Conservation (phyloP, 2,888 invertebrate genomes). For the Rutpela maculata region DNA sequence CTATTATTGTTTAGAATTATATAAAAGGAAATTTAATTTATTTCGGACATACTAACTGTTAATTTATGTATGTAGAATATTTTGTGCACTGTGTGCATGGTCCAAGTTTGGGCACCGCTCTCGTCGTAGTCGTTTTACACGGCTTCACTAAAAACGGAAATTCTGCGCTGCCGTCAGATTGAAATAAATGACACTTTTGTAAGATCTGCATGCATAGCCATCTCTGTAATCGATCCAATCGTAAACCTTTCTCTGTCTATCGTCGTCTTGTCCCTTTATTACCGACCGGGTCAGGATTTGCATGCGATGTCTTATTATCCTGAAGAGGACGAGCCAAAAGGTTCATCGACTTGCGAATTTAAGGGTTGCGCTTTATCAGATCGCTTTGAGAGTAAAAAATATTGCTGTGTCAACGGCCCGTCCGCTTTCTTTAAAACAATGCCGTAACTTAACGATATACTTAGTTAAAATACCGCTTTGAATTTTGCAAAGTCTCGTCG, state of each 20-base stretch:
- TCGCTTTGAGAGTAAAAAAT: conserved; percentile 64
- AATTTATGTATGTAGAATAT: conserved; percentile 27
- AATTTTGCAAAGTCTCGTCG: conserved; percentile 46
- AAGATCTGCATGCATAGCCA: conserved; percentile 67
- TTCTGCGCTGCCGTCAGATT: conserved; percentile 60
- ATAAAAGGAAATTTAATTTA: not conserved
- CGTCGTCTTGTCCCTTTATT: conserved; percentile 50
- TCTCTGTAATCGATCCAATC: conserved; percentile 68
- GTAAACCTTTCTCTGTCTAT: conserved; percentile 64
- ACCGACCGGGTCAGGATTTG: conserved; percentile 55
- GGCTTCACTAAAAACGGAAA: conserved; percentile 69
- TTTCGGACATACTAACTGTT: not conserved
- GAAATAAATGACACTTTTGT: conserved; percentile 68
- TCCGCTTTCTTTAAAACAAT: conserved; percentile 67
- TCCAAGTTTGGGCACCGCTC: conserved; percentile 46
- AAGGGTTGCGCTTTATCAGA: conserved; percentile 69
- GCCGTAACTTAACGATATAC: conserved; percentile 71
- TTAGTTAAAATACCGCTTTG: conserved; percentile 66
- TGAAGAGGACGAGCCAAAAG: conserved; percentile 48
- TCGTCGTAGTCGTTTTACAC: conserved; percentile 40
- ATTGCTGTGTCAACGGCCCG: conserved; percentile 68
- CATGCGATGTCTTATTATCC: conserved; percentile 65
- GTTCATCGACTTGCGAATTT: conserved; percentile 71
- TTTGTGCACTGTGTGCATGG: conserved; percentile 1
- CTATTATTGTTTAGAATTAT: not conserved